Evolutionary conservation across 2,888 invertebrate genomes (phyloP).

Genomic region (Cosmia pyralina): DNA sequence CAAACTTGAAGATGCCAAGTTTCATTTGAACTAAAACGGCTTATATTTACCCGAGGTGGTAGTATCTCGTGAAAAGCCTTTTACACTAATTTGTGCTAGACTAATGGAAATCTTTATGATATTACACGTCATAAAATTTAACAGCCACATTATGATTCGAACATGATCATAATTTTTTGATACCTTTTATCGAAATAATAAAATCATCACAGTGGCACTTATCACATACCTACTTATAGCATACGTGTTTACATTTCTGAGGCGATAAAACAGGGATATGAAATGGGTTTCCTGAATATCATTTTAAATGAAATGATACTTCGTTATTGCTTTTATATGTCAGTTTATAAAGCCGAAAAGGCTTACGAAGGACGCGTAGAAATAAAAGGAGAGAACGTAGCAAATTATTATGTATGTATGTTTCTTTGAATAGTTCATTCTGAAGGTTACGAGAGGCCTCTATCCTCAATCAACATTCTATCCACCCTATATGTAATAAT

Average conservation of each 20-base stretch:
- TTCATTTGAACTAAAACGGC: slow-evolving; percentile 6
- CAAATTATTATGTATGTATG: slow-evolving; percentile 26
- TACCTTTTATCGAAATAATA: slow-evolving; percentile 13
- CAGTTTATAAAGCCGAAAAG: slow-evolving; percentile 26
- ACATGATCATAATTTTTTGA: slow-evolving; percentile 9
- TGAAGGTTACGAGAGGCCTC: neutral
- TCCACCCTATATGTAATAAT: neutral
- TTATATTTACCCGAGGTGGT: slow-evolving; percentile 1
- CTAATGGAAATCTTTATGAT: neutral
- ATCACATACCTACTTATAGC: neutral
- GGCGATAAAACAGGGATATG: slow-evolving; percentile 29
- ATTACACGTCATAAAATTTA: neutral
- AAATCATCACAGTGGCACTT: neutral
- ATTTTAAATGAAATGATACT: slow-evolving; percentile 44
- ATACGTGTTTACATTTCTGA: slow-evolving; percentile 23
- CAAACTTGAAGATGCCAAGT: slow-evolving; percentile 23
- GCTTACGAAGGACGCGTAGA: slow-evolving; percentile 10
- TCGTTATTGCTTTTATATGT: slow-evolving; percentile 43
- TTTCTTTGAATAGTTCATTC: slow-evolving; percentile 11
- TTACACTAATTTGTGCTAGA: slow-evolving; percentile 8
- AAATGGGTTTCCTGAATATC: slow-evolving; percentile 30
- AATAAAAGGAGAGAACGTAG: slow-evolving; percentile 26
- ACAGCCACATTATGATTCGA: slow-evolving; percentile 8
- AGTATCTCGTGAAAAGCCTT: slow-evolving; percentile 15
- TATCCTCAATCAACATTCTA: slow-evolving; percentile 19